These are phyloP conservation scores for Diphyllodes magnificus DNA, from an alignment of 2,113 vertebrate genomes.

Conservation along the genomic window DNA sequence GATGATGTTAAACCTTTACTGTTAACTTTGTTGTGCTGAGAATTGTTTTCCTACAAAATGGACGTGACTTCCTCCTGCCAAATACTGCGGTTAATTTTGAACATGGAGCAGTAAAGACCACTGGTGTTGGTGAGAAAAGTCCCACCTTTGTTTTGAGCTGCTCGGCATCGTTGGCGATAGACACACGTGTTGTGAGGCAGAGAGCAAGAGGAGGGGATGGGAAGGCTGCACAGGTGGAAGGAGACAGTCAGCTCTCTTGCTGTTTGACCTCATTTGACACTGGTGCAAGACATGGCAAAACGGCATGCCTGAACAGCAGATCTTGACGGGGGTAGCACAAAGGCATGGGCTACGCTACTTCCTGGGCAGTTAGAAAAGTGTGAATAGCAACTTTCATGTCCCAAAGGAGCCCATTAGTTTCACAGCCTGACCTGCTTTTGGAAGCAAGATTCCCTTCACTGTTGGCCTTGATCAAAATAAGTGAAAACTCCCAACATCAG, in stretches of 20 bases:
- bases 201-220: not conserved
- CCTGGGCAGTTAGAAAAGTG: not conserved
- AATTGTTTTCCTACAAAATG: not conserved
- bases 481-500: not conserved
- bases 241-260: not conserved
- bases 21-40: not conserved
- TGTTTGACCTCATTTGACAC: not conserved
- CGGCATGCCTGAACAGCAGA: not conserved
- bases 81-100: not conserved
- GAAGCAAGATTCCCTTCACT: not conserved
- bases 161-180: not conserved
- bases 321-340: not conserved
- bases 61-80: not conserved
- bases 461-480: constrained; percentile 37
- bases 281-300: not conserved
- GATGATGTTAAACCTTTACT: not conserved
- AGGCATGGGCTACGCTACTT: not conserved
- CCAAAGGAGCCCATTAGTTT: constrained; percentile 52
- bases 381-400: not conserved
- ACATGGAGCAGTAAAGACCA: not conserved
- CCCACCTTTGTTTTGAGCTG: not conserved
- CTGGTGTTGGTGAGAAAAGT: not conserved
- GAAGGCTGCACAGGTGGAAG: not conserved
- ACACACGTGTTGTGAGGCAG: not conserved
- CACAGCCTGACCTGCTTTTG: constrained; percentile 37